Conservation (phyloP, 2,888 invertebrate genomes). For the Apodemia hepburni region DNA sequence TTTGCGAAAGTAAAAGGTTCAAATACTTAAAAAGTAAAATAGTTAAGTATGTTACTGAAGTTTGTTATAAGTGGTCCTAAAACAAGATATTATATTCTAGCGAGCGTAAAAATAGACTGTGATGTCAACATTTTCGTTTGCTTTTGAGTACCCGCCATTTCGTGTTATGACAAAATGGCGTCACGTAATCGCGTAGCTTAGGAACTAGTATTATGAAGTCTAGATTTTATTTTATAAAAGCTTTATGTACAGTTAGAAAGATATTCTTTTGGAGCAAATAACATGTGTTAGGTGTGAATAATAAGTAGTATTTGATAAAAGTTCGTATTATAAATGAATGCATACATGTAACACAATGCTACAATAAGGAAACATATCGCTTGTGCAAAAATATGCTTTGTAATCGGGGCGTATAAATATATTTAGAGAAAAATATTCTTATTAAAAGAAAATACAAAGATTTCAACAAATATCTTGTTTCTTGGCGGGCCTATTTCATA, state of each 20-base stretch:
- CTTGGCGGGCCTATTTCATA: slow-evolving; percentile 12
- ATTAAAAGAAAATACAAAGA: neutral
- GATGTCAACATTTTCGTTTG: slow-evolving; percentile 56
- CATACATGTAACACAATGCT: slow-evolving; percentile 61
- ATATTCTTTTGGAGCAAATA: slow-evolving; percentile 63
- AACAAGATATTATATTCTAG: slow-evolving; percentile 22
- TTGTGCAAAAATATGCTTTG: slow-evolving; percentile 52
- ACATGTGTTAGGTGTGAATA: slow-evolving; percentile 66
- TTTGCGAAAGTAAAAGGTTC: neutral
- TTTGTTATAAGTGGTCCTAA: slow-evolving; percentile 10
- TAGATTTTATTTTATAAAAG: slow-evolving; percentile 75
- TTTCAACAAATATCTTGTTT: slow-evolving; percentile 10
- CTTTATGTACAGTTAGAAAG: slow-evolving; percentile 75
- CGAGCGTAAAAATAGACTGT: slow-evolving; percentile 41
- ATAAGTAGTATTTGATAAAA: slow-evolving; percentile 76
- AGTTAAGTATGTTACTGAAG: neutral
- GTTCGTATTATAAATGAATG: slow-evolving; percentile 56
- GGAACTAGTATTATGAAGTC: slow-evolving; percentile 59
- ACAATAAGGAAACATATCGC: slow-evolving; percentile 79
- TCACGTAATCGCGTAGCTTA: slow-evolving; percentile 66
- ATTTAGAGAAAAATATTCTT: slow-evolving; percentile 22
- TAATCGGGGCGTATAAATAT: slow-evolving; percentile 48
- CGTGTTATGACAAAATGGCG: slow-evolving; percentile 50
- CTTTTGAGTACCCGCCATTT: slow-evolving; percentile 53
- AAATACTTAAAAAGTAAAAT: neutral